Percentiles rank a stretch among this genome's conserved stretches.
phyloP scores from a whole-genome alignment of 2,797 vertebrate genomes.

The Phaenicophaeus curvirostris region DNA sequence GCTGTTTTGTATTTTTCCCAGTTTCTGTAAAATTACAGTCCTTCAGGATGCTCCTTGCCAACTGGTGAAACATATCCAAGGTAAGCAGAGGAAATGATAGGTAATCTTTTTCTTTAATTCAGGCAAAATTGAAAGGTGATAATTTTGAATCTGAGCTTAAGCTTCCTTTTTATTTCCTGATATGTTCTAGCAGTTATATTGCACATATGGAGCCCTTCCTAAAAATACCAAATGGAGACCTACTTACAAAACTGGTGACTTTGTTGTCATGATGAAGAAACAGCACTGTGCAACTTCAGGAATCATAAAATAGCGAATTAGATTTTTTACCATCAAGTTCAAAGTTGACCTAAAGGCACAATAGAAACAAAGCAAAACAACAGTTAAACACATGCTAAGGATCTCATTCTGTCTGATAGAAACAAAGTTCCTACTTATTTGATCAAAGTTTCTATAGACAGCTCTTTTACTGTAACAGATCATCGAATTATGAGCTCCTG shows the following conservation, averaged over 20 bases:
- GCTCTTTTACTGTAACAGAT: neutral
- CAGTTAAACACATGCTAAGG: neutral
- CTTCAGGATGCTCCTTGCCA: accelerated
- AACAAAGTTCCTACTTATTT: neutral
- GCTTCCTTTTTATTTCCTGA: neutral
- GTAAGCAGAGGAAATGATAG: neutral
- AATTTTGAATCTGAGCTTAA: neutral
- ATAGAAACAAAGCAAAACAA: neutral
- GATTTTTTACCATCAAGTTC: neutral
- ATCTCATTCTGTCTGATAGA: neutral
- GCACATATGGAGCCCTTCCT: slow-evolving; percentile 37
- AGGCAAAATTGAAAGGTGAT: neutral
- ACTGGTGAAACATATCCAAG: neutral
- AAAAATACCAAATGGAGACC: slow-evolving; percentile 32
- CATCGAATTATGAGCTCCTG: neutral
- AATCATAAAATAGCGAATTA: neutral
- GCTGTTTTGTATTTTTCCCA: neutral
- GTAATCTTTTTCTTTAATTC: neutral
- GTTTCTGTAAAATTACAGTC: neutral
- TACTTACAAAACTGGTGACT: slow-evolving; percentile 6
- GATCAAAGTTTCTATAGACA: neutral
- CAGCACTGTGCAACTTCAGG: neutral
- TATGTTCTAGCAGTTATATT: neutral
- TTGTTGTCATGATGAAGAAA: neutral
- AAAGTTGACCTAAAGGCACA: neutral